Evolutionary conservation across 1,140 invertebrate species (phyloP).

Genomic region (Ctenoplectra terminalis): DNA sequence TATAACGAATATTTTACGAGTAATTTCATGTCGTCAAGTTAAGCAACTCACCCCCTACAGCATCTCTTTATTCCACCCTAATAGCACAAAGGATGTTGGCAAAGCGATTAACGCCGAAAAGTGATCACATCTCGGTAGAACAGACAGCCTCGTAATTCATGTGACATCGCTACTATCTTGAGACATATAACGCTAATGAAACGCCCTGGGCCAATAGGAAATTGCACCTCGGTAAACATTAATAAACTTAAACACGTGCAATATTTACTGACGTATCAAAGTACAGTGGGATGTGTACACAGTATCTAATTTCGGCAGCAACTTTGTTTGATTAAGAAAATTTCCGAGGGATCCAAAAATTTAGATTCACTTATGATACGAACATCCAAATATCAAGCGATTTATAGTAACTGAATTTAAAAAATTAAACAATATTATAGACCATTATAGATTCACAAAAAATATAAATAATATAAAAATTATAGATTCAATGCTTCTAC

Average conservation of each 20-base stretch:
- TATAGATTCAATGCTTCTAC: too few species aligned
- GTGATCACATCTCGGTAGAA: constrained; percentile 2
- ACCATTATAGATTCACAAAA: too few species aligned
- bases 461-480: too few species aligned
- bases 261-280: constrained; percentile 17
- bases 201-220: constrained; percentile 64
- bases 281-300: constrained; percentile 1
- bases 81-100: background rate
- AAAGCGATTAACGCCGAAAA: constrained; percentile 20
- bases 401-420: too few species aligned
- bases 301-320: constrained; percentile 41
- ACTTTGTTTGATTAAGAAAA: constrained; percentile 2
- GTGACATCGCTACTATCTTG: constrained; percentile 37
- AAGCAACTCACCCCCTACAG: too few species aligned
- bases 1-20: too few species aligned
- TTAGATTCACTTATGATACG: background rate
- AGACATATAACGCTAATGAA: constrained; percentile 59
- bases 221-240: constrained; percentile 60
- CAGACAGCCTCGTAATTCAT: constrained; percentile 28
- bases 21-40: too few species aligned
- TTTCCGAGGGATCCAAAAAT: background rate
- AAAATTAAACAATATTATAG: too few species aligned
- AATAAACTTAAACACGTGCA: constrained; percentile 54
- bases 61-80: background rate
- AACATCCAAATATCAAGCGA: background rate